Evolutionary conservation across 2,113 vertebrate species (phyloP), one percentile per base, ranked within the genome.

Genomic region (Cinclus mexicanus): DNA sequence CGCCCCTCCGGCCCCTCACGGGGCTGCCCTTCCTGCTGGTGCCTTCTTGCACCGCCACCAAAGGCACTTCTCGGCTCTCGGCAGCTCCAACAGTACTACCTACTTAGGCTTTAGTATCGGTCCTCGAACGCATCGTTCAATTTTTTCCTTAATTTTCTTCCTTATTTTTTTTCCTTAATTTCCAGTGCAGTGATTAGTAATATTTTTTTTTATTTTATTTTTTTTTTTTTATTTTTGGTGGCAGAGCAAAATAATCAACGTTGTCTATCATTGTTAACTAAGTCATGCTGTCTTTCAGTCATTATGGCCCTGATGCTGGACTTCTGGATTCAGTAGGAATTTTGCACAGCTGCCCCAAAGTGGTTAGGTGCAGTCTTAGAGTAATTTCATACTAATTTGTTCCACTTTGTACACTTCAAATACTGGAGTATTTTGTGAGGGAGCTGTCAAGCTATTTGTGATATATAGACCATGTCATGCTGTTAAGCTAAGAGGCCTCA

Each of bases 101-200:
- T 10, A 11, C 50, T 52, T 18, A 11, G 26, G 26, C 10, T 52
- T 11, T 52, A 29, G 50, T 29, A 28, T 17, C 50, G 29, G 50
- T 29, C 29, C 25, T 41, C 33, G 3, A 56, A 35, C 3, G 2
- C 7, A 2, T 2, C 1, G 10, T 31, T 31, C 11, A 26, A 10
- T 21, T 33, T 82, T 57, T 92, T 26, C 2, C 35, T 37, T 37
- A 37, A 37, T 37, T 17, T 52, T 52, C 15, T 52, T 28, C 16
- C 26, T 11, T 28, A 26, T 10, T 28, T n/a, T 80, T 59, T 93
- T 28, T 2, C 26, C 14, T 70, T 70, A 16, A 7, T 61, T 90
- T 74, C 42, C 23, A 14, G 21, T 20, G 17, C 3, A 7, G 39
- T 37, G 2, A 19, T 61, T 67, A 60, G 13, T 57, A 23, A 10